These are phyloP conservation scores for Rousettus leschenaultii DNA, from an alignment of 2,113 vertebrate genomes.

Conservation along the genomic window DNA sequence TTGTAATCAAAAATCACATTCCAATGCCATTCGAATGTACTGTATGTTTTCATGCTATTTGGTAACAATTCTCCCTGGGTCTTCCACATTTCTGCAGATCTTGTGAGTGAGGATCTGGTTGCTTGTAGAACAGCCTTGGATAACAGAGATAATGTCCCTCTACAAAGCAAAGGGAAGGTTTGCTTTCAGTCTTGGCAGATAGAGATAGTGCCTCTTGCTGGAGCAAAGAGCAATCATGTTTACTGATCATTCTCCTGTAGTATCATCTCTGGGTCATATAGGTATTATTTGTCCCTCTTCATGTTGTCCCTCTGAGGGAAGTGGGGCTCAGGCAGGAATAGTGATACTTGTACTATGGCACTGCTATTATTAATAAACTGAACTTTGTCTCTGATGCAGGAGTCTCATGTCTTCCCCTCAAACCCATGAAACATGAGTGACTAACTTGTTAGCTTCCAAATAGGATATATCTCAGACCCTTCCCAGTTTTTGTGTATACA, in stretches of 20 bases:
- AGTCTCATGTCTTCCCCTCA: background rate
- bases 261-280: fast-evolving
- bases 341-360: background rate
- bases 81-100: background rate
- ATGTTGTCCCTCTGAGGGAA: background rate
- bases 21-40: background rate
- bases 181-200: background rate
- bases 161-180: background rate
- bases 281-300: background rate
- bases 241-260: background rate
- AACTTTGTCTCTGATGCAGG: background rate
- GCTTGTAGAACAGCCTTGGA: background rate
- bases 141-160: background rate
- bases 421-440: background rate
- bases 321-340: background rate
- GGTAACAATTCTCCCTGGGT: background rate
- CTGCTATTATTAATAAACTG: background rate
- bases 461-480: background rate
- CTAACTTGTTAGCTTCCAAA: background rate
- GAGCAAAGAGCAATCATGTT: background rate
- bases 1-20: background rate
- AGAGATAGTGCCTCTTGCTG: background rate
- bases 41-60: background rate
- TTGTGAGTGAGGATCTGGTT: background rate
- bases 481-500: background rate